Evolutionary conservation across 2,797 vertebrate genomes (phyloP).

Genomic region (Smutsia gigantea): DNA sequence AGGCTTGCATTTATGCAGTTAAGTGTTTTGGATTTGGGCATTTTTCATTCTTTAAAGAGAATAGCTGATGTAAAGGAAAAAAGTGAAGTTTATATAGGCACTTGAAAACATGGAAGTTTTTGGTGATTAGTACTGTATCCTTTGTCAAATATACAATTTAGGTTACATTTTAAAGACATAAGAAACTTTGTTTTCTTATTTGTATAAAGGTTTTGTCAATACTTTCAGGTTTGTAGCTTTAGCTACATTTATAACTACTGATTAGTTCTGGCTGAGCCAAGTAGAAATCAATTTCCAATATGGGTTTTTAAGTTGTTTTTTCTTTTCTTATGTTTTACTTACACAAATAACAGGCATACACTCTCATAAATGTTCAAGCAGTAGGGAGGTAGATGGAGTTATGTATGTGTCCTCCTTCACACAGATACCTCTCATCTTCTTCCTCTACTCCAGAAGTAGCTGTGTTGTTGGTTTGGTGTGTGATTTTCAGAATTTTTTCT

Average conservation of each 20-base stretch:
- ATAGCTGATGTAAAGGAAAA: not conserved
- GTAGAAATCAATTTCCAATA: slow-evolving; percentile 35
- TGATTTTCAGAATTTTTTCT: slow-evolving; percentile 29
- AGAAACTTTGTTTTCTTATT: not conserved
- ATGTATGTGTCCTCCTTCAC: not conserved
- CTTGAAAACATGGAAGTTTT: not conserved
- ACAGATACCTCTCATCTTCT: not conserved
- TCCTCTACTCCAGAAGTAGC: not conserved
- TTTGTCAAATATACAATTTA: slow-evolving; percentile 47
- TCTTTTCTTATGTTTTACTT: slow-evolving; percentile 12
- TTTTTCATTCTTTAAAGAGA: slow-evolving; percentile 40
- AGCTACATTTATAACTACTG: slow-evolving; percentile 29
- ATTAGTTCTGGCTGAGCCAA: not conserved
- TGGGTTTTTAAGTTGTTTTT: not conserved
- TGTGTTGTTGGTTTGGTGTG: not conserved
- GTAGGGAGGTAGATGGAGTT: not conserved
- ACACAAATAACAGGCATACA: not conserved
- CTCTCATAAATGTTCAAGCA: slow-evolving; percentile 19
- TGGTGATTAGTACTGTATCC: not conserved
- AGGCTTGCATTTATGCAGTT: not conserved
- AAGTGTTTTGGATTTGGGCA: slow-evolving; percentile 46
- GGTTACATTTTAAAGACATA: slow-evolving; percentile 28
- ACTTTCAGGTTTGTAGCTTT: slow-evolving; percentile 48
- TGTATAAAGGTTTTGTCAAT: not conserved
- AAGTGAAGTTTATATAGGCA: not conserved